Conservation (phyloP, 2,797 vertebrate genomes). For the Iguana delicatissima region DNA sequence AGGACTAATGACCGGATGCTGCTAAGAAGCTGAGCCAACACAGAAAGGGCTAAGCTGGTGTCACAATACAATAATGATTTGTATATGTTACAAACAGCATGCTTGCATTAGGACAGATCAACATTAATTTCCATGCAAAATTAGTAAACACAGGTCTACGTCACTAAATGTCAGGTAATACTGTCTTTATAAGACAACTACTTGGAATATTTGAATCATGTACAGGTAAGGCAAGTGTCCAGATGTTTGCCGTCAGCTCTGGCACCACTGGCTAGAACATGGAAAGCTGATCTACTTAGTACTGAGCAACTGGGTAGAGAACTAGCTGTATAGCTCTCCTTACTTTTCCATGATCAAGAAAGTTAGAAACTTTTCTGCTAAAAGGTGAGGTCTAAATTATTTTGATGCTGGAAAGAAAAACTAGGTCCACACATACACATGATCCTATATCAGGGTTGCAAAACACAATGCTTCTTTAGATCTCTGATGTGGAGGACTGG, state of each 20-base stretch:
- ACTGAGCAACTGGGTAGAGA: background rate
- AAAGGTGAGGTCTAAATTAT: background rate
- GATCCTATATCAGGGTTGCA: too few relatives aligned
- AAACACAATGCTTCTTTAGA: too few relatives aligned
- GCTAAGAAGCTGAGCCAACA: background rate
- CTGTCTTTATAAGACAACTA: too few relatives aligned
- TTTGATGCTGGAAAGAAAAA: background rate
- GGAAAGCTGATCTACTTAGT: background rate
- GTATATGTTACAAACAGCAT: background rate
- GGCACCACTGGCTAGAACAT: background rate
- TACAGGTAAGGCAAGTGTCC: background rate
- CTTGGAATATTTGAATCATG: too few relatives aligned
- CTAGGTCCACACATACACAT: background rate
- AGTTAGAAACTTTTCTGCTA: background rate
- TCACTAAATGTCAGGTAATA: background rate
- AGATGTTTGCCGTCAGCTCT: background rate
- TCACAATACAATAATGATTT: too few relatives aligned
- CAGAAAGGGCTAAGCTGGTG: background rate
- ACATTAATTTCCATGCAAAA: background rate
- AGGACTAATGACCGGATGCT: background rate
- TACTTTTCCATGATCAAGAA: too few relatives aligned
- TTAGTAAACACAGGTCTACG: background rate
- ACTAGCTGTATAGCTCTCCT: background rate
- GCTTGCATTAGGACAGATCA: background rate
- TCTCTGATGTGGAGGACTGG: too few relatives aligned